phyloP scores from a whole-genome alignment of 1,140 invertebrate genomes.

The Bombus superbus region DNA sequence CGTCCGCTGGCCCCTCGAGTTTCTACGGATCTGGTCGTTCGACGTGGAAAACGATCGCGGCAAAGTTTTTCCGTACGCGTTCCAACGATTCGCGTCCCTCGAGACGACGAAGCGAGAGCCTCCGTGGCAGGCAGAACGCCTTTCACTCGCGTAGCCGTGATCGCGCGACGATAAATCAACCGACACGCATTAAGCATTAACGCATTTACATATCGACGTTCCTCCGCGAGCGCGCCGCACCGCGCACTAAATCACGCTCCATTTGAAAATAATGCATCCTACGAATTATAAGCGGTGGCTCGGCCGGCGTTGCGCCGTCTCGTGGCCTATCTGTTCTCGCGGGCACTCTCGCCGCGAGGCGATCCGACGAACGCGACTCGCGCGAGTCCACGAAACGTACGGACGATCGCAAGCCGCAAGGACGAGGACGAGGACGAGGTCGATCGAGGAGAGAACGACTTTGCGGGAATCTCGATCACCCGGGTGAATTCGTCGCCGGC shows the following conservation, averaged over 20 bases:
- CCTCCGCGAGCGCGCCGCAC: constrained; percentile 4
- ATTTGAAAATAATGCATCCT: constrained; percentile 43
- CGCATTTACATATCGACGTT: constrained; percentile 63
- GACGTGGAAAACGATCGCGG: too few species aligned
- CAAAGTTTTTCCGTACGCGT: background rate
- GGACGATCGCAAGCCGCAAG: background rate
- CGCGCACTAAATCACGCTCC: constrained; percentile 36
- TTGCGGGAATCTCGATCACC: constrained; percentile 18
- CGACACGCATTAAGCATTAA: constrained; percentile 62
- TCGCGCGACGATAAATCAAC: constrained; percentile 56
- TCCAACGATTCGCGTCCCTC: constrained; percentile 7
- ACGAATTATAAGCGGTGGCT: background rate
- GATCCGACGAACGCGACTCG: background rate
- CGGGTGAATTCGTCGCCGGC: background rate
- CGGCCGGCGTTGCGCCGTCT: background rate
- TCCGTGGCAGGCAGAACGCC: constrained; percentile 16
- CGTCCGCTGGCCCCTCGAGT: too few species aligned
- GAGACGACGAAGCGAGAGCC: background rate
- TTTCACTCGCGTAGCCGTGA: constrained; percentile 46
- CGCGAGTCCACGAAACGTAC: background rate
- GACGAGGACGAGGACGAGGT: background rate
- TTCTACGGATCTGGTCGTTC: too few species aligned
- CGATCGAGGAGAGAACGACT: background rate
- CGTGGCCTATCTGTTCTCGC: background rate
- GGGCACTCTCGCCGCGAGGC: background rate